phyloP scores from a whole-genome alignment of 2,113 vertebrate species.

The Dryoscopus gambensis region DNA sequence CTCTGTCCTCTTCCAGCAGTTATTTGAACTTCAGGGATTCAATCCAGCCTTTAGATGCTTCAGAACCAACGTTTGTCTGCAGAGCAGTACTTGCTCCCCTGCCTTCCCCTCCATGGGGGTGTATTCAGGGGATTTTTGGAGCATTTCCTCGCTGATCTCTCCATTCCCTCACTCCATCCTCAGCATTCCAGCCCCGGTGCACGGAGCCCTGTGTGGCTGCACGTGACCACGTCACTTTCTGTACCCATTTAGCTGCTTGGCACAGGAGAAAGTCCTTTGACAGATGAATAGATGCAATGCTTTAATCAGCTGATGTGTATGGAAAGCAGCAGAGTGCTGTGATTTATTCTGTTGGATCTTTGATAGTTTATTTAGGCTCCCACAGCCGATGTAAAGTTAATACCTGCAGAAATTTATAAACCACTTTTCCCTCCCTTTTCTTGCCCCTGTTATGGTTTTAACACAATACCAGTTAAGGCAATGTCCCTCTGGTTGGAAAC shows the following conservation, averaged over 20 bases:
- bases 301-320: conserved; percentile 3
- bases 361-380: not conserved
- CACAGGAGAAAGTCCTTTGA: not conserved
- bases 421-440: not conserved
- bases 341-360: not conserved
- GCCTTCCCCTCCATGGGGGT: fast-evolving
- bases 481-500: not conserved
- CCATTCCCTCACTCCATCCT: not conserved
- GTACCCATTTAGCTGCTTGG: not conserved
- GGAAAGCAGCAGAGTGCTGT: not conserved
- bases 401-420: not conserved
- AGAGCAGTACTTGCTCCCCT: not conserved
- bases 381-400: not conserved
- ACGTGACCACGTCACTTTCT: not conserved
- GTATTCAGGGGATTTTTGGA: not conserved
- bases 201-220: not conserved
- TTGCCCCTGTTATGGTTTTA: not conserved
- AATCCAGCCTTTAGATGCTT: not conserved
- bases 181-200: not conserved
- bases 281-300: not conserved
- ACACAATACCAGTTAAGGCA: not conserved
- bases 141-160: not conserved
- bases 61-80: not conserved
- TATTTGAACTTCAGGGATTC: not conserved
- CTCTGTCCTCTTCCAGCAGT: not conserved